Evolutionary conservation across 1,140 invertebrate species (phyloP).

Genomic region (Polypedilum pembai): DNA sequence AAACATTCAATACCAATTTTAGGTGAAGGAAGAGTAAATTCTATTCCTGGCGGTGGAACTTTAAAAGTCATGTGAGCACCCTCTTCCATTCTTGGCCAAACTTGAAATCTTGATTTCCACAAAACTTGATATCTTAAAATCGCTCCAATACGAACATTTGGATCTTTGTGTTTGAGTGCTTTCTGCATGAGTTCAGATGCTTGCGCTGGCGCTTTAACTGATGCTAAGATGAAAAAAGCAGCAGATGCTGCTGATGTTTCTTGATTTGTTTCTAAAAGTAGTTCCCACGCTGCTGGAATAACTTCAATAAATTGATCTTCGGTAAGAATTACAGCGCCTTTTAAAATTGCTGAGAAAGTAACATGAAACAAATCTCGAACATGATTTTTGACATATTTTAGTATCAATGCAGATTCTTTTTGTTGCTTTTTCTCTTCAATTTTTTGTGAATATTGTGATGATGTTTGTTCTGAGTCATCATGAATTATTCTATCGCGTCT

Average conservation of each 20-base stretch:
- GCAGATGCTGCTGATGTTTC: constrained; percentile 74
- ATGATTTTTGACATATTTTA: constrained; percentile 78
- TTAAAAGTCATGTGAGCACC: constrained; percentile 91
- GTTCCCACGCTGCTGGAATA: constrained; percentile 86
- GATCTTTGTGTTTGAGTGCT: constrained; percentile 74
- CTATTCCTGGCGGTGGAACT: constrained; percentile 95
- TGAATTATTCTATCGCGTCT: constrained; percentile 47
- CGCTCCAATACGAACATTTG: constrained; percentile 58
- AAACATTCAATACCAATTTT: constrained; percentile 93
- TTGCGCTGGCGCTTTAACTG: constrained; percentile 80
- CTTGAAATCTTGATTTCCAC: constrained; percentile 96
- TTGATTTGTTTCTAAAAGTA: constrained; percentile 74
- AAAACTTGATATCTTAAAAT: constrained; percentile 76
- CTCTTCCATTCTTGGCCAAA: constrained; percentile 98
- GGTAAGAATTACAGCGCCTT: constrained; percentile 82
- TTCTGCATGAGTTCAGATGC: constrained; percentile 81
- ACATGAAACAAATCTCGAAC: constrained; percentile 81
- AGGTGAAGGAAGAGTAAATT: constrained; percentile 96
- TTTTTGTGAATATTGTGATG: constrained; percentile 30
- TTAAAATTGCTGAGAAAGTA: constrained; percentile 79
- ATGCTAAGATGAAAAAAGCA: constrained; percentile 83
- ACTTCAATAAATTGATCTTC: constrained; percentile 84
- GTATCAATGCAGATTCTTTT: constrained; percentile 58
- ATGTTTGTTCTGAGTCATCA: constrained; percentile 38
- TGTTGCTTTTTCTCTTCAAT: constrained; percentile 23